These are phyloP conservation scores for Rhagium mordax DNA, from an alignment of 2,888 invertebrate genomes.

Conservation along the genomic window DNA sequence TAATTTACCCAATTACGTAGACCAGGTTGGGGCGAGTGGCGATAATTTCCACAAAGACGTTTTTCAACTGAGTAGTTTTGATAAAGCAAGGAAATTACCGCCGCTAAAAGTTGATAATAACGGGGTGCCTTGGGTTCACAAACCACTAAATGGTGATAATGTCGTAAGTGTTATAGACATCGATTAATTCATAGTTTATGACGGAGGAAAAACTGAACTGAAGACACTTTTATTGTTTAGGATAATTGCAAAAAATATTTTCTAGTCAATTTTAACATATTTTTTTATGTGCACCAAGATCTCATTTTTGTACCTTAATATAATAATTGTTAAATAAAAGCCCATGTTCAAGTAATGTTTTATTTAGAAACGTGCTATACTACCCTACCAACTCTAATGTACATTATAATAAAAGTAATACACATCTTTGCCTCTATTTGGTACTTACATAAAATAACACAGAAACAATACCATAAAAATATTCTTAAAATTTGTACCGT, in stretches of 20 bases:
- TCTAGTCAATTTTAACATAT: conserved; percentile 40
- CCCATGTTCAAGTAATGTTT: conserved; percentile 13
- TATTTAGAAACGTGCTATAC: conserved; percentile 4
- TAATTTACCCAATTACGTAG: conserved; percentile 48
- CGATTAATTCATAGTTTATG: conserved; percentile 42
- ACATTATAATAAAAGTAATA: neutral
- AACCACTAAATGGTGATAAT: conserved; percentile 44
- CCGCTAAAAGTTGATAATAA: conserved; percentile 29
- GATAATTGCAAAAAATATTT: conserved; percentile 38
- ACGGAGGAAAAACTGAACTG: neutral
- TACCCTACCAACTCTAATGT: neutral
- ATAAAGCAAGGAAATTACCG: conserved; percentile 23
- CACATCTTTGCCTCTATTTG: neutral
- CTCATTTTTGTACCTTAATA: conserved; percentile 39
- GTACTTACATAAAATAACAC: conserved; percentile 2
- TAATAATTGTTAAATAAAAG: conserved; percentile 36
- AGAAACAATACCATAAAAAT: neutral
- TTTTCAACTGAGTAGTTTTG: conserved; percentile 29
- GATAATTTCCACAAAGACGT: conserved; percentile 53
- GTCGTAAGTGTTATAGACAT: conserved; percentile 53
- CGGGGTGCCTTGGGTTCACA: conserved; percentile 44
- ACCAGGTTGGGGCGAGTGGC: conserved; percentile 50
- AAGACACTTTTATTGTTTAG: neutral
- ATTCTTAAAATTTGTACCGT: neutral
- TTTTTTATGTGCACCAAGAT: conserved; percentile 33